These are phyloP conservation scores for Phyllostomus hastatus DNA, from an alignment of 2,113 vertebrate genomes.

Conservation along the genomic window DNA sequence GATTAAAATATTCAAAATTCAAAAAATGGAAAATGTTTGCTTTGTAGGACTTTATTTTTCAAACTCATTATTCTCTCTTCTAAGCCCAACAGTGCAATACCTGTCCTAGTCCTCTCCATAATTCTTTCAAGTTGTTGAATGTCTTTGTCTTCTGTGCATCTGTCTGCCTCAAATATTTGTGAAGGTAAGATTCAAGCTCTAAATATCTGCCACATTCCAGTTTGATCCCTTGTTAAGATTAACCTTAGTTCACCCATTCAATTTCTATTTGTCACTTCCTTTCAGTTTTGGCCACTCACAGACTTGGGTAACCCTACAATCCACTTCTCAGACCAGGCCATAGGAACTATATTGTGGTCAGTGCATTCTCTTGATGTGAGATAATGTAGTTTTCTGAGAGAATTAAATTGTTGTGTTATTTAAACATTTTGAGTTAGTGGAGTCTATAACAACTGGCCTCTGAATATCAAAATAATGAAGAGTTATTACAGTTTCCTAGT, in stretches of 20 bases:
- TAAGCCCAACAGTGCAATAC: background rate
- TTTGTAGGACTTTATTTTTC: background rate
- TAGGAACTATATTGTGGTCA: background rate
- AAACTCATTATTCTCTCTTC: background rate
- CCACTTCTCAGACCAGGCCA: background rate
- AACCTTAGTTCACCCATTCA: background rate
- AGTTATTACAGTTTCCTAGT: constrained; percentile 1
- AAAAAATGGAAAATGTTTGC: background rate
- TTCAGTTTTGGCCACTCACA: background rate
- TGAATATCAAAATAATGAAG: constrained; percentile 24
- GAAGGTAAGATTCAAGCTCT: background rate
- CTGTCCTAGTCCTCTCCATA: background rate
- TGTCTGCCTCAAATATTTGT: background rate
- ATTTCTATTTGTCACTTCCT: background rate
- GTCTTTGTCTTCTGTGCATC: background rate
- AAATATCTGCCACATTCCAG: background rate
- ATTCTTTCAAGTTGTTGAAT: background rate
- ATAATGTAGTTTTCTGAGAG: background rate
- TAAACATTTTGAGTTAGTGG: background rate
- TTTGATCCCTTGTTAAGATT: background rate
- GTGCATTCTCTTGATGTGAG: background rate
- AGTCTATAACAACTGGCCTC: background rate
- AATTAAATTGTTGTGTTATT: background rate
- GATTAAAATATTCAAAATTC: background rate
- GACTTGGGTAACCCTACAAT: background rate